phyloP scores from a whole-genome alignment of 2,888 invertebrate genomes.

The Tenthredo amoena region DNA sequence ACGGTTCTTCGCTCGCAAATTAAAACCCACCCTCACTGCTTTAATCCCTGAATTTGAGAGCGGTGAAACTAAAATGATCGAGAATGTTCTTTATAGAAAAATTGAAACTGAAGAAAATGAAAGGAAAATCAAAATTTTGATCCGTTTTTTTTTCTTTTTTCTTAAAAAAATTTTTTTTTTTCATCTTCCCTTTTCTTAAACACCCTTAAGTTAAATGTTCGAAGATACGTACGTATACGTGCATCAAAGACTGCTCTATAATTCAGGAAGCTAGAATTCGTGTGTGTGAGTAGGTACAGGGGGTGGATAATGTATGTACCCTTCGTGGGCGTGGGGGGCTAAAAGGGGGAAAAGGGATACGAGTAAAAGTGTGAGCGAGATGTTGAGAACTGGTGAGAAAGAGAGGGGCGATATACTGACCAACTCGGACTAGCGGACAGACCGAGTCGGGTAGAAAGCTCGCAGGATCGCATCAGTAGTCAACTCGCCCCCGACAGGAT shows the following conservation, averaged over 20 bases:
- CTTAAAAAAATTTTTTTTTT: background rate
- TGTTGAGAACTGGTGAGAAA: conserved; percentile 52
- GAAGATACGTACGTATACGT: background rate
- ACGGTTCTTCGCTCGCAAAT: conserved; percentile 35
- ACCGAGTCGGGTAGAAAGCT: conserved; percentile 64
- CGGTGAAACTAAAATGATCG: background rate
- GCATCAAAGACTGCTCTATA: conserved; percentile 34
- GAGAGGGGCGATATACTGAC: conserved; percentile 13
- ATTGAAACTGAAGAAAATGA: background rate
- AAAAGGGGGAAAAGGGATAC: conserved; percentile 56
- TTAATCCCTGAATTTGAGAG: background rate
- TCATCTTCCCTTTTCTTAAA: background rate
- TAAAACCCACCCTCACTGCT: background rate
- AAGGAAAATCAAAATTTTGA: background rate
- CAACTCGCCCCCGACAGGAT: conserved; percentile 73
- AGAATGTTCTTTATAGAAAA: background rate
- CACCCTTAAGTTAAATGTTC: background rate
- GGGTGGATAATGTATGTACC: conserved; percentile 77
- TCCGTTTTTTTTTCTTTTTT: background rate
- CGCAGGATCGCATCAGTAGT: conserved; percentile 72
- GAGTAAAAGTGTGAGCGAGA: conserved; percentile 55
- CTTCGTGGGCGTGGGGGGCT: conserved; percentile 60
- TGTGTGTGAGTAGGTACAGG: conserved; percentile 50
- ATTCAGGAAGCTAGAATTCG: conserved; percentile 36
- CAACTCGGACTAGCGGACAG: conserved; percentile 37